Evolutionary conservation across 2,888 invertebrate species (phyloP).

Genomic region (Congeria kusceri): DNA sequence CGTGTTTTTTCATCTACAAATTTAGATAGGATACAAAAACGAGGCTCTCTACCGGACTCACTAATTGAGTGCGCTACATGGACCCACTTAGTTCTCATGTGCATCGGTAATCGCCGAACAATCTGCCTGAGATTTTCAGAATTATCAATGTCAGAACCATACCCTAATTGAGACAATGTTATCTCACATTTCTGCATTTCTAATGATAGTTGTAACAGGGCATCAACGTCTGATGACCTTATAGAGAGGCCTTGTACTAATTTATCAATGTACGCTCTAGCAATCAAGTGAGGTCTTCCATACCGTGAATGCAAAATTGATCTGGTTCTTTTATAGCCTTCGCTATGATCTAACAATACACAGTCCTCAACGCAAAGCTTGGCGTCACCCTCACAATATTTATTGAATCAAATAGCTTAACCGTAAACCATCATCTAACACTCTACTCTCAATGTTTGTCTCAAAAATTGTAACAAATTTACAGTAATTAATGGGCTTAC

Average conservation of each 20-base stretch:
- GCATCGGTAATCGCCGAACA: constrained; percentile 33
- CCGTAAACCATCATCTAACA: constrained; percentile 17
- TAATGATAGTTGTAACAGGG: constrained; percentile 21
- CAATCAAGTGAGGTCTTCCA: constrained; percentile 37
- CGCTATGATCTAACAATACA: constrained; percentile 23
- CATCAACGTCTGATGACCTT: constrained; percentile 13
- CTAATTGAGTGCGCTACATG: constrained; percentile 31
- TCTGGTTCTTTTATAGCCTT: constrained; percentile 29
- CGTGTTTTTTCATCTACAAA: constrained; percentile 37
- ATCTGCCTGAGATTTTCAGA: constrained; percentile 31
- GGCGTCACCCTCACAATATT: constrained; percentile 23
- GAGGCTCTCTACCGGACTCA: constrained; percentile 35
- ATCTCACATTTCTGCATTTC: constrained; percentile 44
- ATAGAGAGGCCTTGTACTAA: constrained; percentile 20
- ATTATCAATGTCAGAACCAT: constrained; percentile 16
- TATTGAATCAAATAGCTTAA: constrained; percentile 31
- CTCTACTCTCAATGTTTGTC: constrained; percentile 18
- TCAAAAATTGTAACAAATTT: constrained; percentile 18
- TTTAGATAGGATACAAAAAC: constrained; percentile 28
- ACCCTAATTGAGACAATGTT: constrained; percentile 14
- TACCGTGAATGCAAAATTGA: constrained; percentile 23
- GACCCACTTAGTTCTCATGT: constrained; percentile 39
- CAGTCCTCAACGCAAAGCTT: constrained; percentile 29
- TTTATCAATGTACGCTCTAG: constrained; percentile 31
- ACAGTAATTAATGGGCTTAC: neutral